Conservation (phyloP, 2,797 vertebrate genomes). For the Adrianichthys oophorus region DNA sequence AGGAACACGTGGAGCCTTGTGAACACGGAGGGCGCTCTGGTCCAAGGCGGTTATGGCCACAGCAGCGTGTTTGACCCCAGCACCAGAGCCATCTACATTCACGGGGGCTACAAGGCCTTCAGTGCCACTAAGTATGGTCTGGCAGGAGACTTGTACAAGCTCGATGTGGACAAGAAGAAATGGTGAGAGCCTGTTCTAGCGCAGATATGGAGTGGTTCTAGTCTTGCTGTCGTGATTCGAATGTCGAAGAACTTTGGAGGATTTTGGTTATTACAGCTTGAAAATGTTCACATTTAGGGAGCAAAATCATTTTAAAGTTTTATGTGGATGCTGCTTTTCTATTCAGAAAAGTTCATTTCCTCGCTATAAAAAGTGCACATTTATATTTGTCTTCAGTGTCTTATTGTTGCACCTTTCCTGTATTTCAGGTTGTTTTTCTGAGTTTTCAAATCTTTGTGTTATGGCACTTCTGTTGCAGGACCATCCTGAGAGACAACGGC, state of each 20-base stretch:
- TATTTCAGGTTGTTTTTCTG: too few species aligned
- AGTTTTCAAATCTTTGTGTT: too few species aligned
- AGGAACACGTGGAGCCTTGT: constrained; percentile 86
- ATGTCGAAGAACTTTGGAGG: too few species aligned
- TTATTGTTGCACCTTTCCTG: too few species aligned
- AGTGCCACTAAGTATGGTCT: constrained; percentile 95
- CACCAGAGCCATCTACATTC: constrained; percentile 87
- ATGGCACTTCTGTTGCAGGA: constrained; percentile 74
- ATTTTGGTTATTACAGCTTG: too few species aligned
- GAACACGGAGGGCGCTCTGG: constrained; percentile 85
- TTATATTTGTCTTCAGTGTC: too few species aligned
- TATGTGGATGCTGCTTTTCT: too few species aligned
- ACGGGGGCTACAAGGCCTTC: constrained; percentile 97
- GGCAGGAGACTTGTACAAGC: constrained; percentile 92
- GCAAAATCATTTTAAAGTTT: too few species aligned
- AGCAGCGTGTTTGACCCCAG: constrained; percentile 90
- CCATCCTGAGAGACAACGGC: constrained; percentile 89
- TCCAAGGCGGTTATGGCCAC: constrained; percentile 96
- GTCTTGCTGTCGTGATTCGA: too few species aligned
- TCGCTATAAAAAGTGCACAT: too few species aligned
- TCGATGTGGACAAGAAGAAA: constrained; percentile 84
- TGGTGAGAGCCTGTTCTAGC: constrained; percentile 77
- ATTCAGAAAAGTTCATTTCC: too few species aligned
- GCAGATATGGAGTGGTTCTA: not conserved
- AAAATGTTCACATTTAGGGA: too few species aligned